A percentile compares a stretch with the other conserved stretches of the same genome.
phyloP scores from a whole-genome alignment of 2,888 invertebrate species.

The Rhogogaster chlorosoma region DNA sequence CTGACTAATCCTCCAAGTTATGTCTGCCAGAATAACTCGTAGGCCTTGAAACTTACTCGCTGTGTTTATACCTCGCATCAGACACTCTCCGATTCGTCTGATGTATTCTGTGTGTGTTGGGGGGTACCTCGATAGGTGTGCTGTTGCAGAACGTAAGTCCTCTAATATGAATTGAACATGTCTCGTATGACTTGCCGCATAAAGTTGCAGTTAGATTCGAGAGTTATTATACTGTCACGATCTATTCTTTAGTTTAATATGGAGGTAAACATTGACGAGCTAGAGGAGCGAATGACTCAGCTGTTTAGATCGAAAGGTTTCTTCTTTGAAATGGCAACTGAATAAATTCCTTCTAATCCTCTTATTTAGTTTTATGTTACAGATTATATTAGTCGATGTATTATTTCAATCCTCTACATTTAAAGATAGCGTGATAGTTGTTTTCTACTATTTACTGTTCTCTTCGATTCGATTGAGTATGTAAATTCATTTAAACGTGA shows the following conservation, averaged over 20 bases:
- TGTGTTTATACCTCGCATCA: constrained; percentile 39
- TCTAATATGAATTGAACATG: constrained; percentile 12
- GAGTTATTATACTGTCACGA: not conserved
- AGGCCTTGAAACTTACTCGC: constrained; percentile 46
- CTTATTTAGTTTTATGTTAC: not conserved
- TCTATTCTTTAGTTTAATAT: not conserved
- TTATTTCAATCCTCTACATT: not conserved
- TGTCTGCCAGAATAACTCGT: constrained; percentile 34
- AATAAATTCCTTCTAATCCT: not conserved
- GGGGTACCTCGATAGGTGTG: constrained; percentile 41
- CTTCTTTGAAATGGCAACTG: constrained; percentile 18
- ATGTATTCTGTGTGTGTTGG: constrained; percentile 30
- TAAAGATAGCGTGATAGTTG: constrained; percentile 4
- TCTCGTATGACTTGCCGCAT: not conserved
- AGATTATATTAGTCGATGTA: not conserved
- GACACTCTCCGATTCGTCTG: constrained; percentile 28
- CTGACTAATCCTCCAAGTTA: constrained; percentile 66
- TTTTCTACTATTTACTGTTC: not conserved
- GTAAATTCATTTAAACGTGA: not conserved
- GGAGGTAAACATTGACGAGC: not conserved
- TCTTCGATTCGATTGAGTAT: not conserved
- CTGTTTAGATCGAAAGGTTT: not conserved
- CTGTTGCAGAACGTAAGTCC: constrained; percentile 40
- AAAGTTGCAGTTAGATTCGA: not conserved
- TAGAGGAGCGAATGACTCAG: constrained; percentile 1